Base-by-base conservation (phyloP, 2,113 vertebrate genomes). In the Melanerpes formicivorus region DNA sequence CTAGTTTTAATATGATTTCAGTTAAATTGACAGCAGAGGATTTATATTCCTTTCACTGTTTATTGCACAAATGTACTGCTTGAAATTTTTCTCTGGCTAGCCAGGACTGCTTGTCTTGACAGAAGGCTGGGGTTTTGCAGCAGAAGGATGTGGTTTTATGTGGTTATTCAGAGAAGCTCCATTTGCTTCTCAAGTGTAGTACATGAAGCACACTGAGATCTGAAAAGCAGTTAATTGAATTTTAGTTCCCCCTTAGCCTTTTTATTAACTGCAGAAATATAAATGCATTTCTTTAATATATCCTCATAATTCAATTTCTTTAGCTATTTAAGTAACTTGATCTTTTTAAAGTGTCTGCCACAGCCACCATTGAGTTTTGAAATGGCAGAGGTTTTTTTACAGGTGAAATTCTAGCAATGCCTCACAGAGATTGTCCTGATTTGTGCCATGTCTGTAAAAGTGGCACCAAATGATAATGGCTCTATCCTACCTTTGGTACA, bases 321-420 rank as follows among this genome's bases (percentile, higher is more conserved):
- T 71, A 85, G 52, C 64, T 27, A n/a, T 91, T 82, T 74, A 71
- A 75, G 66, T 78, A 56, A 85, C 93, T 93, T 87, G 90, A 27
- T 93, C 22, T 83, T 92, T 81, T 91, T 63, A 67, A 90, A 73
- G 72, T 91, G 87, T 73, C 84, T 93, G 79, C 34, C 52, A 59
- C 34, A 89, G 89, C 40, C 55, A 8, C n/a, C 59, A 40, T 54
- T 26, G 29, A 69, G 79, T 91, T 89, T 88, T 79, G 84, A 89
- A 93, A 70, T 12, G 11, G 66, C 78, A 90, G 89, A 73, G 37
- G 76, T n/a, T 80, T 94, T 80, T 94, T 92, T 94, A 88, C 67
- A 78, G 80, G 74, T 78, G 55, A 79, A 52, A 48, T 50, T 37
- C 79, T 88, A 78, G 72, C 0, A 5, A 80, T n/a, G 22, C 40